These are phyloP conservation scores for Cremastinae sp. DNA, from an alignment of 2,888 invertebrate species.

Conservation along the genomic window DNA sequence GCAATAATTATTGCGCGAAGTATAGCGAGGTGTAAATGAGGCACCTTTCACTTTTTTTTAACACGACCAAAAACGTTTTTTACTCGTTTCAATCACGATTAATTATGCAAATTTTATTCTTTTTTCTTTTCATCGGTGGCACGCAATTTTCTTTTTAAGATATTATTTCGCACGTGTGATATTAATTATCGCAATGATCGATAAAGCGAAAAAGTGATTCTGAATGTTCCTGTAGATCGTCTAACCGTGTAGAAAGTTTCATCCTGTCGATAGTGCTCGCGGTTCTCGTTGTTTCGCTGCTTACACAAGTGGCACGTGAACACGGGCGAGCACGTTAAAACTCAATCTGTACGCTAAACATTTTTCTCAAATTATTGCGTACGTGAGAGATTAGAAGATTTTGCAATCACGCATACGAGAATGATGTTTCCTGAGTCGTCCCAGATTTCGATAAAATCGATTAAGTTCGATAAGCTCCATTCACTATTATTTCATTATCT, in stretches of 20 bases:
- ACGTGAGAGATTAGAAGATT: slow-evolving; percentile 13
- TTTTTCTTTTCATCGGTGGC: too few relatives aligned
- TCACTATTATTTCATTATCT: too few relatives aligned
- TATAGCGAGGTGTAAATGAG: too few relatives aligned
- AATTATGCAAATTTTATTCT: too few relatives aligned
- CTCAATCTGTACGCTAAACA: slow-evolving; percentile 19
- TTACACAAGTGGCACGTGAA: slow-evolving; percentile 61
- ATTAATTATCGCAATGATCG: not conserved
- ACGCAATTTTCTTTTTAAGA: too few relatives aligned
- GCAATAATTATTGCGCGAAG: not conserved
- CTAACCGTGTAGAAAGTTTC: slow-evolving; percentile 65
- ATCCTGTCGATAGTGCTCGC: slow-evolving; percentile 60
- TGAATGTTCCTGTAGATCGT: slow-evolving; percentile 35
- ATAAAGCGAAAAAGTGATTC: slow-evolving; percentile 5
- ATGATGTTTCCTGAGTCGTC: not conserved
- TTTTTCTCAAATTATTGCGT: slow-evolving; percentile 37
- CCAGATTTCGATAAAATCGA: not conserved
- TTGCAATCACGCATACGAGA: slow-evolving; percentile 4
- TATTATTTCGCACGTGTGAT: too few relatives aligned
- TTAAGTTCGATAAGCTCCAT: too few relatives aligned
- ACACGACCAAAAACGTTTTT: too few relatives aligned
- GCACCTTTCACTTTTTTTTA: too few relatives aligned
- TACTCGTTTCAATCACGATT: too few relatives aligned
- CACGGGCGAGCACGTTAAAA: slow-evolving; percentile 19
- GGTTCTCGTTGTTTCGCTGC: slow-evolving; percentile 64